Base-by-base conservation (phyloP, 2,113 vertebrate species). In the Ptychochromis oligacanthus region DNA sequence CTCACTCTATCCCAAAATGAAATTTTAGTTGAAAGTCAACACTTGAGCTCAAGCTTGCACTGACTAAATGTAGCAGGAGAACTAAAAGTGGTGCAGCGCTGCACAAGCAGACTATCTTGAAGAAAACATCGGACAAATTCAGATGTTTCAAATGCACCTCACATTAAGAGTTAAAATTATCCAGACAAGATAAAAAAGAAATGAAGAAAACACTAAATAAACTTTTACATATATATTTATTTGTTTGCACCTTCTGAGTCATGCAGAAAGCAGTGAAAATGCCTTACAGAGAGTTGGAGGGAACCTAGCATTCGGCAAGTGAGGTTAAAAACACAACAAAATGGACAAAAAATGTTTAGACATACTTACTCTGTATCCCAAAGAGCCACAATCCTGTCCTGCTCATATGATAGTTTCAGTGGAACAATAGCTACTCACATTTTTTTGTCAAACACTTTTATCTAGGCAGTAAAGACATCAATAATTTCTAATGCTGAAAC, bases 401-500 rank as follows among this genome's bases (percentile, higher is more conserved):
- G 17, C 80, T 94, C 75, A 84, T 88, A 86, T 67, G 54, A 88
- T 82, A 81, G 83, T 64, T 87, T 84, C 57, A 87, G 70, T 84
- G 78, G 80, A 93, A 92, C 88, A 89, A 88, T 88, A 91, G 85
- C 81, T 88, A 87, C 81, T 79, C 85, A 88, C 83, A 79, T 40
- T 90, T 90, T n/a, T 91, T 90, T 87, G 81, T 91, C 91, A 84
- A 84, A 89, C 76, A 91, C 89, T 88, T 92, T 93, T 87, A 94
- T 92, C 89, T 59, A 75, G 87, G 83, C 90, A 90, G 90, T 87
- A 87, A 93, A 95, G 88, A 88, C 91, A 93, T 95, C 81, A 93
- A 93, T 93, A 90, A 92, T 93, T 93, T 89, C 87, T 93, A 83
- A 91, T 82, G 56, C 79, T 91, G 90, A 92, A 92, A 89, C 87